Evolutionary conservation across 2,113 vertebrate species (phyloP), one percentile per base, ranked within the genome.

Genomic region (Dascyllus trimaculatus): DNA sequence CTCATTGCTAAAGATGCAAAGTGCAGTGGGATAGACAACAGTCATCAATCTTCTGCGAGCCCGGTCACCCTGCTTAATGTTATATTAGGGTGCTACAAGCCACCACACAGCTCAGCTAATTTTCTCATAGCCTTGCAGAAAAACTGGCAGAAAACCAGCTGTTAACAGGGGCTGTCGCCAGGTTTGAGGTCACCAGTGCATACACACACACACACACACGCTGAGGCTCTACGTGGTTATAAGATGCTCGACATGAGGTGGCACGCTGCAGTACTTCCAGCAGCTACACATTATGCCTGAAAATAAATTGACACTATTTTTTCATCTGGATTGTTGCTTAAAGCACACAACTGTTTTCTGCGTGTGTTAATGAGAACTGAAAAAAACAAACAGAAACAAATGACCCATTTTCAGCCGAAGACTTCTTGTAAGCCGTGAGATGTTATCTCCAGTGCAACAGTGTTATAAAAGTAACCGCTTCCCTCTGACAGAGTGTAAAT

Each of bases 81-180:
- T 84, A 87, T 81, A 83, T 87, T 73, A 86, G 68, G 86, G 61
- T 38, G 24, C 72, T 57, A 46, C 59, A 67, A 78, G 76, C 88
- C 75, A 35, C 62, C 69, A 70, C 73, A 75, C 26, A 75, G 75
- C 79, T 91, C 73, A 84, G 79, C 81, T 87, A 67, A 80, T 88
- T 91, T 89, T 90, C 75, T 71, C 40, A 75, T 75, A 68, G 88
- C 63, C 45, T 90, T 88, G 89, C 79, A 89, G 74, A 89, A 90
- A 86, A 88, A 70, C 69, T 56, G 76, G 71, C 87, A 84, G 84
- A 74, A 83, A 77, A 87, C 68, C 82, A 89, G 82, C 46, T 75
- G 66, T 84, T 82, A 80, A 67, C 68, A 48, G 17, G 56, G 43
- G 60, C 45, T 57, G 64, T 73, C 18, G 70, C 80, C 73, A 85